Conservation (phyloP, 2,888 invertebrate species). For the Heliothis peltigera region DNA sequence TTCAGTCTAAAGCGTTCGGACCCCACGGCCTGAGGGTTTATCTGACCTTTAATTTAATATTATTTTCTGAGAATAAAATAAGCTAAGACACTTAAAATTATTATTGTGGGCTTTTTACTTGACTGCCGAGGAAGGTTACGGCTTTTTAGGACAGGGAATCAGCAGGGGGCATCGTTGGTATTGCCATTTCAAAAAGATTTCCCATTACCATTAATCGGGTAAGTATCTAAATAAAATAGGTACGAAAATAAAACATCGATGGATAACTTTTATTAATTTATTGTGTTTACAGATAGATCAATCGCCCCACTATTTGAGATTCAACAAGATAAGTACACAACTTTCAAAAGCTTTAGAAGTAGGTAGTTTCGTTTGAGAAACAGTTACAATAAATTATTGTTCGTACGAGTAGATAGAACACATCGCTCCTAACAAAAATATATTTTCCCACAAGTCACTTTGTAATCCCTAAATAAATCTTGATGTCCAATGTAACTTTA, state of each 20-base stretch:
- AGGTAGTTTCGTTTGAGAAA: slow-evolving; percentile 49
- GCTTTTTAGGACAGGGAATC: no score
- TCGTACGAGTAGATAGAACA: slow-evolving; percentile 64
- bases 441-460: slow-evolving; percentile 64
- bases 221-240: background rate
- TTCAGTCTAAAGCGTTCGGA: no score
- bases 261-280: slow-evolving; percentile 72
- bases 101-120: no score
- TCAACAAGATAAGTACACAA: slow-evolving; percentile 81
- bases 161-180: no score
- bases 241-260: slow-evolving; percentile 65
- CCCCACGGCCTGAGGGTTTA: no score
- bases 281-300: slow-evolving; percentile 77
- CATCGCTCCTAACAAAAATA: slow-evolving; percentile 84
- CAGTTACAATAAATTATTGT: slow-evolving; percentile 50
- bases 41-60: no score
- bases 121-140: no score
- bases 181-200: background rate
- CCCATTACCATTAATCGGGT: background rate
- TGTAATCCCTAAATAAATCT: slow-evolving; percentile 52
- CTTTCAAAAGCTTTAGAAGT: slow-evolving; percentile 73
- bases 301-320: slow-evolving; percentile 78
- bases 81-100: no score
- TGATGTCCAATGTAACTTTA: background rate
- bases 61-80: no score